Conservation (phyloP, 2,797 vertebrate genomes). For the Hozukius guyotensis region DNA sequence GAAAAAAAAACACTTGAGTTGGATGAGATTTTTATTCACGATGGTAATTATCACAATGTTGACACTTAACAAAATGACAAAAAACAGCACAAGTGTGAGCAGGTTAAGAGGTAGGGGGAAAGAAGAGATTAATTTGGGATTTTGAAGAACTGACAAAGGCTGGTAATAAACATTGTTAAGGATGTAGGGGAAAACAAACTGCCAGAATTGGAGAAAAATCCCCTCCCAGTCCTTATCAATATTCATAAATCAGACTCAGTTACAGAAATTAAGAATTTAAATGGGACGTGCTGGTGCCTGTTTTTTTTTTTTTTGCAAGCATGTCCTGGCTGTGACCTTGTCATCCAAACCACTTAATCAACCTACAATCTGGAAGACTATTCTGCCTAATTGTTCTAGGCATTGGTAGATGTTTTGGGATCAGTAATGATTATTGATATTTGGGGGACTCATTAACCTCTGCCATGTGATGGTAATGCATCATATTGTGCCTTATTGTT, state of each 20-base stretch:
- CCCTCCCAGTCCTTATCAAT: constrained; percentile 33
- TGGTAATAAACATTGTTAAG: constrained; percentile 48
- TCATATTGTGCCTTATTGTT: not conserved
- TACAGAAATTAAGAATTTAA: constrained; percentile 32
- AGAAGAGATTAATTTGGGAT: not conserved
- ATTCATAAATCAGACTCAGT: constrained; percentile 41
- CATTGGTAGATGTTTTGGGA: constrained; percentile 16
- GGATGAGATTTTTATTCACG: not conserved
- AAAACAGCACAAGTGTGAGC: not conserved
- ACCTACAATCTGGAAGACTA: not conserved
- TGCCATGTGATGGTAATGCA: not conserved
- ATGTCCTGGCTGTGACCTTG: constrained; percentile 40
- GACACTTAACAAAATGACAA: not conserved
- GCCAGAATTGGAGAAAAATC: constrained; percentile 21
- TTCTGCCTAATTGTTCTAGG: not conserved
- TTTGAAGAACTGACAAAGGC: constrained; percentile 46
- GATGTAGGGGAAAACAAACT: constrained; percentile 36
- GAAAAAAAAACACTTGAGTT: not conserved
- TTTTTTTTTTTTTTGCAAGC: constrained; percentile 20
- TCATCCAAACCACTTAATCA: constrained; percentile 31
- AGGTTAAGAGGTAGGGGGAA: not conserved
- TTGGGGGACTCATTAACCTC: not conserved
- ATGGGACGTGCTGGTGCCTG: not conserved
- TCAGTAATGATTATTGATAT: constrained; percentile 24
- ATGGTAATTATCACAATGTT: not conserved